Evolutionary conservation across 2,113 vertebrate species (phyloP), one percentile per base, ranked within the genome.

Genomic region (Megaleporinus macrocephalus): DNA sequence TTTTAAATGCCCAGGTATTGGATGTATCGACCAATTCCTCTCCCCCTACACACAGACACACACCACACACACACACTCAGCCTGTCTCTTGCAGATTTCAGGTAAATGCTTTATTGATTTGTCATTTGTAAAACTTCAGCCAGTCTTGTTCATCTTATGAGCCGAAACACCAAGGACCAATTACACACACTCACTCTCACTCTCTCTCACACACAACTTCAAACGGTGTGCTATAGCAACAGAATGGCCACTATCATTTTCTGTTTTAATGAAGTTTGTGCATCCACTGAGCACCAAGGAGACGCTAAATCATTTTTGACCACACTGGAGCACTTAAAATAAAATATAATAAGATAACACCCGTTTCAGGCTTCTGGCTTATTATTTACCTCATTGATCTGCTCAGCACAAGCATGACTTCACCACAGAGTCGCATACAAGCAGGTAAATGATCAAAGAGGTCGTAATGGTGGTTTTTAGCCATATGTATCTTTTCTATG

Each of bases 81-180:
- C 20, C 53, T 11, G 30, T 65, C 71, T 73, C 61, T 59, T 74
- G 36, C 81, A 73, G 77, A 26, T 80, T 78, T 79, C 78, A 77
- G 73, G 73, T 80, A 83, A 83, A 79, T 57, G 55, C 59, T 80
- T 80, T 86, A 86, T 83, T 80, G 84, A 86, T 86, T 86, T 80
- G 84, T 86, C 77, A 86, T 80, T 80, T 80, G 70, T 79, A 86
- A 80, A 86, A 77, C 73, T 55, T 59, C 57, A 69, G 26, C 49
- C 47, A n/a, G 77, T 77, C 75, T 77, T 71, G 77, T 86, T 83
- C 69, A 79, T 80, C 81, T 80, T 65, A 66, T 77, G 73, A 73
- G 41, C 65, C 47, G 22, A 77, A 61, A 63, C 71, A 80, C 66
- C 44, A 36, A 83, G 73, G 47, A 66, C 20, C 82, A 80, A 75